A percentile compares a stretch with the other conserved stretches of the same genome.
phyloP scores from a whole-genome alignment of 92 coral and sea anemone species.

The Porites evermanni region DNA sequence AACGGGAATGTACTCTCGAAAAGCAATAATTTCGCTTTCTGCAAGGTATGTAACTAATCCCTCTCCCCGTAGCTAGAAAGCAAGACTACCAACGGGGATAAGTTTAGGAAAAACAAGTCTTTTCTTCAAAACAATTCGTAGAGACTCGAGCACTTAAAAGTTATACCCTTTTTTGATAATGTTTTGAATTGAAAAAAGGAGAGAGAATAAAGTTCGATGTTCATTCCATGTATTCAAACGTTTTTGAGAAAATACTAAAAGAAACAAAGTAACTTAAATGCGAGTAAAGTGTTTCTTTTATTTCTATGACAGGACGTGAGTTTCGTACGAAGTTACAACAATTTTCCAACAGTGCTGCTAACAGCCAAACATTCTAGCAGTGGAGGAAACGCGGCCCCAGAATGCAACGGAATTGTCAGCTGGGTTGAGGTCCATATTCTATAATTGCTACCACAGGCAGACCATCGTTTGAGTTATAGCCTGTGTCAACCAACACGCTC shows the following conservation, averaged over 20 bases:
- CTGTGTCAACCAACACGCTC: too few relatives aligned
- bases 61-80: not conserved
- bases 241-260: not conserved
- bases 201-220: not conserved
- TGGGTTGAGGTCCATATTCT: not conserved
- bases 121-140: too few relatives aligned
- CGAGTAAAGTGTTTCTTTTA: too few relatives aligned
- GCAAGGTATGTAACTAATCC: constrained; percentile 51
- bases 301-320: not conserved
- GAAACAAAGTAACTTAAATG: too few relatives aligned
- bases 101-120: too few relatives aligned
- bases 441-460: not conserved
- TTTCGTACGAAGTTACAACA: not conserved
- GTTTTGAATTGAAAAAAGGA: too few relatives aligned
- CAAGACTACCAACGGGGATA: not conserved
- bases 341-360: not conserved
- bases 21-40: constrained; percentile 45
- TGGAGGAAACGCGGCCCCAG: not conserved
- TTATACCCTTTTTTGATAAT: too few relatives aligned
- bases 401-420: constrained; percentile 4
- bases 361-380: not conserved
- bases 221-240: not conserved
- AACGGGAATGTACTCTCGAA: constrained; percentile 37
- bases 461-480: too few relatives aligned
- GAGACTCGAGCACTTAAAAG: too few relatives aligned